A percentile compares a stretch with the other conserved stretches of the same genome.
phyloP scores from a whole-genome alignment of 2,113 vertebrate species.

The Otis tarda region DNA sequence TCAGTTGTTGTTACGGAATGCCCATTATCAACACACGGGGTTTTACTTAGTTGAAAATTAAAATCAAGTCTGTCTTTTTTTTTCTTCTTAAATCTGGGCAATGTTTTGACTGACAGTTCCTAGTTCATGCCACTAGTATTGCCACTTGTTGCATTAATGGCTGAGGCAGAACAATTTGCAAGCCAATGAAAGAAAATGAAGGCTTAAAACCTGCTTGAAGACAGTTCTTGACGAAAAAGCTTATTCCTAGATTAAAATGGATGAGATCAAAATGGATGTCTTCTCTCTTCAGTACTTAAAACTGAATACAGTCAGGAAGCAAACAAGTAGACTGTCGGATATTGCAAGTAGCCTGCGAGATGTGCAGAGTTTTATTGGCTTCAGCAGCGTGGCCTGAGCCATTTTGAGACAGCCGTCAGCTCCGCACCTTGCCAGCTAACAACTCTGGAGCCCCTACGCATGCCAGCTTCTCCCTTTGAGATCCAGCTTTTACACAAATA shows the following conservation, averaged over 20 bases:
- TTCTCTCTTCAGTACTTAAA: neutral
- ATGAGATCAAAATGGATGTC: neutral
- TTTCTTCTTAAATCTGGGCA: neutral
- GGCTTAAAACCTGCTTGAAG: neutral
- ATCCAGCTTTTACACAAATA: neutral
- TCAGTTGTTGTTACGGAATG: neutral
- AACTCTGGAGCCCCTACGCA: neutral
- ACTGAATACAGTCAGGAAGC: neutral
- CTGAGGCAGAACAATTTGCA: neutral
- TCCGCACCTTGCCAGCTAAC: neutral
- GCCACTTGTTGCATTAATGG: neutral
- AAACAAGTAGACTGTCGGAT: neutral
- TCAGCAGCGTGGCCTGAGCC: neutral
- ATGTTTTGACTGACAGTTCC: neutral
- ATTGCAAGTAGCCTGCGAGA: neutral
- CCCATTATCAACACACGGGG: fast-evolving
- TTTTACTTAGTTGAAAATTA: neutral
- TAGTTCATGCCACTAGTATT: neutral
- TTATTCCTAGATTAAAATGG: neutral
- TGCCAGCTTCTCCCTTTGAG: neutral
- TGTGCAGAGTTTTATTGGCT: neutral
- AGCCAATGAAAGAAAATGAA: neutral
- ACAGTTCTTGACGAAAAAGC: neutral
- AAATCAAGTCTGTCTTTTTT: neutral
- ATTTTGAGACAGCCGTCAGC: neutral